Conservation (phyloP, 2,888 invertebrate genomes). For the Anthrax anthrax region DNA sequence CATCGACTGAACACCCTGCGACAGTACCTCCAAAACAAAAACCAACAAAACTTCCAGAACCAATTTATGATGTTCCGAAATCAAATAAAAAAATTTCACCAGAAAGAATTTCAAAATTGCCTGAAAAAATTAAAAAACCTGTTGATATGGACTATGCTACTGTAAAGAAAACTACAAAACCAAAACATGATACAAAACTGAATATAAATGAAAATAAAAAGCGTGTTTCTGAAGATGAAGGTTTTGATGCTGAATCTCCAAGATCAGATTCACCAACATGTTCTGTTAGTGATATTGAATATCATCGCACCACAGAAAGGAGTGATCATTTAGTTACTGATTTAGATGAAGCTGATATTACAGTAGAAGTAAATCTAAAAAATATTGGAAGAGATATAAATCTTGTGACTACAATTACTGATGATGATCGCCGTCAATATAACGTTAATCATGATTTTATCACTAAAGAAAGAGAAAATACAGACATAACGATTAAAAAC, state of each 20-base stretch:
- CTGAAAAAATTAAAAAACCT: background rate
- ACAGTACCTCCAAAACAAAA: conserved; percentile 1
- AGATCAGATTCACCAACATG: conserved; percentile 38
- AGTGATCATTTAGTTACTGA: background rate
- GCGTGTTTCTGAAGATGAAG: conserved; percentile 14
- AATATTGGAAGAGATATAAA: conserved; percentile 1
- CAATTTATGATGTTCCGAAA: background rate
- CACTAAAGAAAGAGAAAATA: background rate
- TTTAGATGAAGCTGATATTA: conserved; percentile 2
- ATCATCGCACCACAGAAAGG: conserved; percentile 7
- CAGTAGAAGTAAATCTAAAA: conserved; percentile 3
- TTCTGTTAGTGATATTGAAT: conserved; percentile 41
- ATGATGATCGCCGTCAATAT: background rate
- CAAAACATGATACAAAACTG: background rate
- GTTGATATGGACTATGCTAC: too few species aligned
- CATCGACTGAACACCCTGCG: conserved; percentile 6
- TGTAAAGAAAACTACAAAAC: background rate
- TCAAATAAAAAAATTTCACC: conserved; percentile 1
- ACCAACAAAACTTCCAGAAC: background rate
- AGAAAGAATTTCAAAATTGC: background rate
- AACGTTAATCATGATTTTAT: conserved; percentile 2
- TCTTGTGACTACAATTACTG: background rate
- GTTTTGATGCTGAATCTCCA: conserved; percentile 17
- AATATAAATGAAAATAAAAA: background rate
- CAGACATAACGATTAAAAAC: too few species aligned